These are phyloP conservation scores for Tenthredo amoena DNA, from an alignment of 2,888 invertebrate genomes.

Conservation along the genomic window DNA sequence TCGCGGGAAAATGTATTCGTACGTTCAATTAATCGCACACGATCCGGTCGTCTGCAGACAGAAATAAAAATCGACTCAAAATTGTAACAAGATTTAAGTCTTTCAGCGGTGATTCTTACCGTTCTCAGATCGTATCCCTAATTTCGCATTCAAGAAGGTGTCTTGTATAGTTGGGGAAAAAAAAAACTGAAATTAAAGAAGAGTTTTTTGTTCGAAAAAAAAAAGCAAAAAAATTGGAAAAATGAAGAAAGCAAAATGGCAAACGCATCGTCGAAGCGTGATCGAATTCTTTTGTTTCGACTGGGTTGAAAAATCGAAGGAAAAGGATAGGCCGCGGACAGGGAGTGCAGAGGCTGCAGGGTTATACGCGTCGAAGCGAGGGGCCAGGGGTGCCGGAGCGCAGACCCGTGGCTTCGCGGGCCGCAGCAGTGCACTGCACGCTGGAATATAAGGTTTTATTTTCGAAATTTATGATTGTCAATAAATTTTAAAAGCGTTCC, in stretches of 20 bases:
- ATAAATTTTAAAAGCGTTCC: slow-evolving; percentile 79
- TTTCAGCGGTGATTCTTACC: too few species aligned
- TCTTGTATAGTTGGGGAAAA: neutral
- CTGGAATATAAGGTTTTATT: slow-evolving; percentile 78
- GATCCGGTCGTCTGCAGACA: neutral
- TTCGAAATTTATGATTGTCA: slow-evolving; percentile 79
- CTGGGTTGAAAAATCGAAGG: slow-evolving; percentile 57
- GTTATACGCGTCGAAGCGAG: slow-evolving; percentile 42
- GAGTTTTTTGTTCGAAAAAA: slow-evolving; percentile 37
- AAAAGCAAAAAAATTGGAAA: neutral
- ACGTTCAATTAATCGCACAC: too few species aligned
- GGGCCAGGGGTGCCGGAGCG: slow-evolving; percentile 22
- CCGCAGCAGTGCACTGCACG: slow-evolving; percentile 52
- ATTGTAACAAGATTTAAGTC: neutral
- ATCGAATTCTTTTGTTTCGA: slow-evolving; percentile 76
- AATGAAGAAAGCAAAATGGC: slow-evolving; percentile 47
- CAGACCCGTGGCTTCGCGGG: slow-evolving; percentile 47
- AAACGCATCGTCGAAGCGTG: slow-evolving; percentile 56
- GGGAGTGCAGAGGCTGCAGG: slow-evolving; percentile 45
- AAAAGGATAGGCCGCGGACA: slow-evolving; percentile 57
- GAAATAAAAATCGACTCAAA: neutral
- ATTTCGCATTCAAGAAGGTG: too few species aligned
- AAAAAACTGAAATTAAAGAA: slow-evolving; percentile 56
- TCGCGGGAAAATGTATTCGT: too few species aligned
- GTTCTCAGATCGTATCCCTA: too few species aligned